A percentile compares a stretch with the other conserved stretches of the same genome.
phyloP scores from a whole-genome alignment of 2,113 vertebrate genomes.

The Antennarius striatus region DNA sequence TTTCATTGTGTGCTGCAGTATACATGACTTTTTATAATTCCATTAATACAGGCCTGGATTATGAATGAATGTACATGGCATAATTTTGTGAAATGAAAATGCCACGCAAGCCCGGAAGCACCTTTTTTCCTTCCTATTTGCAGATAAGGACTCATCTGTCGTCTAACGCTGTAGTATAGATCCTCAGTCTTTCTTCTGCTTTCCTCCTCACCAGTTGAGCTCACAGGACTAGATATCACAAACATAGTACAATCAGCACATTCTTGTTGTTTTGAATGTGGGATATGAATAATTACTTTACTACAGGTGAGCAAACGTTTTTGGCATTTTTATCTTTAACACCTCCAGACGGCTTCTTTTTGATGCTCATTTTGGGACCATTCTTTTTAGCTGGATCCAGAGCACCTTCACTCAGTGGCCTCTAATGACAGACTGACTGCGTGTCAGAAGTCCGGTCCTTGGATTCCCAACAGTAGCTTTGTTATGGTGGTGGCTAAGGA shows the following conservation, averaged over 20 bases:
- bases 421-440: too few relatives aligned
- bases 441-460: too few relatives aligned
- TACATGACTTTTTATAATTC: slow-evolving; percentile 81
- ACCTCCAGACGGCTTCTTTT: too few relatives aligned
- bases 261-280: too few relatives aligned
- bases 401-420: slow-evolving; percentile 23
- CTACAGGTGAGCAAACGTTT: too few relatives aligned
- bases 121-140: slow-evolving; percentile 40
- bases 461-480: too few relatives aligned
- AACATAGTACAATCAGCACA: too few relatives aligned
- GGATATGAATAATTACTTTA: too few relatives aligned
- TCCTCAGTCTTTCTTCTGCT: slow-evolving; percentile 19
- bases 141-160: slow-evolving; percentile 45
- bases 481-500: too few relatives aligned
- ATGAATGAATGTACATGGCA: slow-evolving; percentile 76
- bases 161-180: slow-evolving; percentile 39
- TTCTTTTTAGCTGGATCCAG: slow-evolving; percentile 1
- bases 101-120: slow-evolving; percentile 55
- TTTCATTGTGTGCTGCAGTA: slow-evolving; percentile 75
- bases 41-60: slow-evolving; percentile 78
- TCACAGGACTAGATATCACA: too few relatives aligned
- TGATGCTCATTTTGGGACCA: too few relatives aligned
- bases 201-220: background rate
- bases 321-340: too few relatives aligned
- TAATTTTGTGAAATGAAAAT: slow-evolving; percentile 76